phyloP scores from a whole-genome alignment of 2,888 invertebrate genomes.

The Pyrocoelia pectoralis region DNA sequence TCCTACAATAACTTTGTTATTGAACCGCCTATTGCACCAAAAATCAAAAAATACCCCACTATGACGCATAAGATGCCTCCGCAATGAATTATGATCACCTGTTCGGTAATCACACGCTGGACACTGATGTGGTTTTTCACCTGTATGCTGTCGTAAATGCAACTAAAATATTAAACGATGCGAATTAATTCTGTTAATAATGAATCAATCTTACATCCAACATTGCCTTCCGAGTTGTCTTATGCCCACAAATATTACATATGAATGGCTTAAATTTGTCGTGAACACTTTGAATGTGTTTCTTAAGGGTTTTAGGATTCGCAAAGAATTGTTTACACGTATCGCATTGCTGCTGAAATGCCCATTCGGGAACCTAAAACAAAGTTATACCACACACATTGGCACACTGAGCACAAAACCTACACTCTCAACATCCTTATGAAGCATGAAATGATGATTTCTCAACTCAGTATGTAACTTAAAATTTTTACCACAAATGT shows the following conservation, averaged over 20 bases:
- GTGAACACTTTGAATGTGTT: constrained; percentile 76
- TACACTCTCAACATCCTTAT: constrained; percentile 58
- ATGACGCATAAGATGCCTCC: constrained; percentile 71
- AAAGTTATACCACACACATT: background rate
- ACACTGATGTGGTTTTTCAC: constrained; percentile 80
- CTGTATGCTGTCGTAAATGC: constrained; percentile 79
- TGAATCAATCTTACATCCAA: constrained; percentile 60
- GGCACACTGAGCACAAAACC: no score
- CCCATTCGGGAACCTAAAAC: constrained; percentile 58
- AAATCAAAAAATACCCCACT: constrained; percentile 58
- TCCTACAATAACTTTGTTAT: constrained; percentile 38
- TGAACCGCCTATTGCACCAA: background rate
- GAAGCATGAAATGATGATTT: constrained; percentile 65
- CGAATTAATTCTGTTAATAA: background rate
- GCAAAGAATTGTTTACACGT: constrained; percentile 74
- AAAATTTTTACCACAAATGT: constrained; percentile 67
- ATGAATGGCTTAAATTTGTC: constrained; percentile 76
- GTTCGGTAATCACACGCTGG: constrained; percentile 73
- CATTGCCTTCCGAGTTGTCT: constrained; percentile 75
- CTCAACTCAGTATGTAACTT: constrained; percentile 69
- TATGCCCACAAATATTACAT: constrained; percentile 78
- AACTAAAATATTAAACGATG: constrained; percentile 57
- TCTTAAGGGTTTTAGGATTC: constrained; percentile 72
- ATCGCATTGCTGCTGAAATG: constrained; percentile 71
- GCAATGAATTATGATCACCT: constrained; percentile 78